Evolutionary conservation across 2,888 invertebrate species (phyloP), one percentile per base, ranked within the genome.

Genomic region (Euproctis similis): DNA sequence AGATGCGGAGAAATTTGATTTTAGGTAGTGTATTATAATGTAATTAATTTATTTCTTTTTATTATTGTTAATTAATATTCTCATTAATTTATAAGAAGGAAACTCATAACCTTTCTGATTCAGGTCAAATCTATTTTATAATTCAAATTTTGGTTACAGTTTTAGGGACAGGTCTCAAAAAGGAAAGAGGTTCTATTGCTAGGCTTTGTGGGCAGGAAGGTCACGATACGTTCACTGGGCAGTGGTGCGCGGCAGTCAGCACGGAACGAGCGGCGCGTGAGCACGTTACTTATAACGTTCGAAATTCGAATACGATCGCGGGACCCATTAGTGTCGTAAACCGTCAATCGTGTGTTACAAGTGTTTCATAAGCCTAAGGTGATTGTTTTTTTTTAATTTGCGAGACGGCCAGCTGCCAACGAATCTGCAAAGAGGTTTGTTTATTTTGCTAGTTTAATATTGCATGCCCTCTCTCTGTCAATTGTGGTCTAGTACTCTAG

Each of bases 181-280:
- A 62, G 69, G 68, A 65, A 68, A 69, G 67, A 72, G 69, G 68
- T 59, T 72, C 59, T 64, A 64, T 60, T 47, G 64, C 72, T 66
- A 71, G 68, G 73, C 67, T 68, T 50, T 48, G 73, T 78, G 67
- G 77, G 78, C 68, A 72, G 77, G 73, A 80, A 81, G 81, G 81
- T 77, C 78, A 77, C 45, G 51, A 62, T 55, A 74, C 80, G 71
- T 78, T 80, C 80, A 77, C 78, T 62, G 48, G 42, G 45, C 52
- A 53, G 50, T 47, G 42, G 42, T 31, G 39, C 44, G 46, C 35
- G 50, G 52, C 70, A 78, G 81, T 81, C 62, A 71, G 77, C 75
- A 77, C 72, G 72, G 74, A 75, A 73, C 75, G 59, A 56, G 42
- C 68, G 57, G 61, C 73, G 80, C 61, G 54, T 41, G 69, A 77